Base-by-base conservation (phyloP, 2,888 invertebrate species). In the Agrotis ipsilon region DNA sequence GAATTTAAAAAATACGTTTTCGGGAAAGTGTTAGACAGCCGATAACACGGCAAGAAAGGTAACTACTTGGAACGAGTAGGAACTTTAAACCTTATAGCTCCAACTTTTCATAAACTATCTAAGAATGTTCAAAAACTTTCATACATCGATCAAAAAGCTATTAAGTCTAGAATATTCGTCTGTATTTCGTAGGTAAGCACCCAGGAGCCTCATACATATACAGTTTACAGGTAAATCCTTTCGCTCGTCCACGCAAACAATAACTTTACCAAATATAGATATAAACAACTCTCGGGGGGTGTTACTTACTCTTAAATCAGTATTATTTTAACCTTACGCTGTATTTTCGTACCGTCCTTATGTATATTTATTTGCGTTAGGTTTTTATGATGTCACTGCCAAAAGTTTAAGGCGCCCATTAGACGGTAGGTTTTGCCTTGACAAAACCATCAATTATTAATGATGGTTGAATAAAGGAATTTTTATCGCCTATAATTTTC, bases 241-340 rank as follows among this genome's bases (percentile, higher is more conserved):
- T 39, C 39, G 48, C 32, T 49, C 49, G 57, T 49, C 14, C 65
- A 65, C 21, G 49, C 39, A 58, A 57, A 66, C 32, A 49, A 58
- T 66, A 51, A 51, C 51, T n/a, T 66, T 11, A 59, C 57, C 49
- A 51, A 59, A 51, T 39, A 59, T 55, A 32, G 55, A n/a, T 24
- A 39, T 57, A 14, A 48, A 51, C 39, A 51, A 51, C 21, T 21
- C 39, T 43, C 24, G 19, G n/a, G n/a, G 7, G 55, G 32, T 43
- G 14, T 9, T 55, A 6, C 32, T 32, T 4, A 32, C 2, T 55
- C 55, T 32, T 55, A 55, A 16, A n/a, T 46, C 24, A 24, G 24
- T 24, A 24, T 46, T 59, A 46, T 59, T 16, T 24, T 24, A 21
- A 46, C 24, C 39, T 43, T 43, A 24, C 24, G 24, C 6, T 59